Base-by-base conservation (phyloP, 2,888 invertebrate species). In the Spilosoma lubricipeda region DNA sequence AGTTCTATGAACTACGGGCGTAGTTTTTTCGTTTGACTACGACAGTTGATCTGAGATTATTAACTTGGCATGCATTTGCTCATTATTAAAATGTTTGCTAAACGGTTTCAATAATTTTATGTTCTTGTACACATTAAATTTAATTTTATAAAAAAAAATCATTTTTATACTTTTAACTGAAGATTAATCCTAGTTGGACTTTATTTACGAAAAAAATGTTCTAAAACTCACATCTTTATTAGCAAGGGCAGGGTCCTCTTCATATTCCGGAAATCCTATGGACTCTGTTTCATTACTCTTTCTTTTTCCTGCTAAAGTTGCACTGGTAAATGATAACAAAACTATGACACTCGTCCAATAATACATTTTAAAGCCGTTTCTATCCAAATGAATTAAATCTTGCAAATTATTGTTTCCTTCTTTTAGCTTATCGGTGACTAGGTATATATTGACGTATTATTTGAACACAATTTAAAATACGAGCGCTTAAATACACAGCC, bases 221-320 rank as follows among this genome's bases (percentile, higher is more conserved):
- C 36, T 36, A 66, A 71, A 73, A 88, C 89, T 90, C 82, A 95
- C 95, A 78, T 94, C 91, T 89, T 92, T 93, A 82, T 95, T 95
- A 78, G 86, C 88, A 79, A 89, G 73, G 73, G 85, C 87, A 0
- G 85, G 81, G 79, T 94, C 90, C 86, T 94, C 95, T 82, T 95
- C 95, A 9, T 81, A 64, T 83, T 95, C 95, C 30, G 95, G 95
- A 88, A 94, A 95, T 78, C 94, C 94, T 78, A 95, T 93, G 23
- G 88, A 86, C 80, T 89, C 91, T 76, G 88, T 85, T 80, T 89
- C 91, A 39, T 11, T 2, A 77, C 85, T 86, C 59, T 82, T 84
- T 33, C 77, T 80, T 66, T 86, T 90, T 74, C 79, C 79, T 67
- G 88, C 89, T 8, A 83, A 80, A 68, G 83, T 77, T 30, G 77